These are phyloP conservation scores for Drosophila paucipuncta DNA, from an alignment of 2,888 invertebrate genomes.

Conservation along the genomic window DNA sequence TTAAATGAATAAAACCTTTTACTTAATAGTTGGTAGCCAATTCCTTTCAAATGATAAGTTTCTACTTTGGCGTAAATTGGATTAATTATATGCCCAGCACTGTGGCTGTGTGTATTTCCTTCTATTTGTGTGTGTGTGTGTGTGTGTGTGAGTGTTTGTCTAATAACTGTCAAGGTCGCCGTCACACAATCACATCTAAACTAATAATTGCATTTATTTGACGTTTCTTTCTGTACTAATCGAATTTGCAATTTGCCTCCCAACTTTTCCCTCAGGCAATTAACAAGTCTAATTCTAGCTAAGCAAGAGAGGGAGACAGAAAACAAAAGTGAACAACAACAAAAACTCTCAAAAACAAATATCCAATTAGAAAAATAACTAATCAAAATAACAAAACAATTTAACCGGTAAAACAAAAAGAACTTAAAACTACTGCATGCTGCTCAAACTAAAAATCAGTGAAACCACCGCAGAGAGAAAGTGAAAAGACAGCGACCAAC, in stretches of 20 bases:
- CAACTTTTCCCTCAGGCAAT: slow-evolving; percentile 83
- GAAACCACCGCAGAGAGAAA: not conserved
- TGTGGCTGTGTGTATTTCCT: not conserved
- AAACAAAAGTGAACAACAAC: slow-evolving; percentile 20
- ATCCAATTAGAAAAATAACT: not conserved
- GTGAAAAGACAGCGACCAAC: not conserved
- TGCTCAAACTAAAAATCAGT: not conserved
- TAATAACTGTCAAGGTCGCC: slow-evolving; percentile 50
- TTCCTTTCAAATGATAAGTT: not conserved
- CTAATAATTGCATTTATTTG: slow-evolving; percentile 57
- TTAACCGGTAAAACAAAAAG: not conserved
- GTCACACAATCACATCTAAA: slow-evolving; percentile 27
- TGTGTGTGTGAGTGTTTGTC: slow-evolving; percentile 14
- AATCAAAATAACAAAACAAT: not conserved
- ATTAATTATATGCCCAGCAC: not conserved
- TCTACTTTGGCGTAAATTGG: not conserved
- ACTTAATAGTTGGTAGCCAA: not conserved
- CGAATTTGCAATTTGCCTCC: slow-evolving; percentile 72
- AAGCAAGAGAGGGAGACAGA: slow-evolving; percentile 33
- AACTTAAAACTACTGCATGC: not conserved
- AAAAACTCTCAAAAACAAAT: slow-evolving; percentile 15
- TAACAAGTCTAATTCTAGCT: slow-evolving; percentile 39
- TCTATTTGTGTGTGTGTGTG: not conserved
- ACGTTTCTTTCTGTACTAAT: slow-evolving; percentile 74
- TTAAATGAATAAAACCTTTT: not conserved